Evolutionary conservation across 2,888 invertebrate genomes (phyloP).

Genomic region (Corbicula japonica): DNA sequence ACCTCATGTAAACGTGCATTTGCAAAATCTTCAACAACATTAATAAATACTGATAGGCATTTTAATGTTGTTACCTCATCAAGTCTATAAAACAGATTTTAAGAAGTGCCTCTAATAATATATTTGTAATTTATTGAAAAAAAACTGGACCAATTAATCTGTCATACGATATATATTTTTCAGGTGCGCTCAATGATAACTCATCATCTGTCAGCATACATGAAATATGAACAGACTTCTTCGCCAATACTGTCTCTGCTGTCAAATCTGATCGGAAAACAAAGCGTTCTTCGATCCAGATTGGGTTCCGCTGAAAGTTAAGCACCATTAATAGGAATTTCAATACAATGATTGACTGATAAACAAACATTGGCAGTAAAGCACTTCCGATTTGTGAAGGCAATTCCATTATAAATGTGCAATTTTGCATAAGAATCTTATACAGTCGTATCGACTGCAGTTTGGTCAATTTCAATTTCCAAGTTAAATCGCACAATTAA

Average conservation of each 20-base stretch:
- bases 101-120: too few species aligned
- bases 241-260: not conserved
- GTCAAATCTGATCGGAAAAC: constrained; percentile 8
- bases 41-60: too few species aligned
- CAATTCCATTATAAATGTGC: not conserved
- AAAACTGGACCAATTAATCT: not conserved
- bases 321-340: constrained; percentile 13
- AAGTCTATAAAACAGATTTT: too few species aligned
- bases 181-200: constrained; percentile 2
- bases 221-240: not conserved
- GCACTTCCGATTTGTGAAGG: not conserved
- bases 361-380: not conserved
- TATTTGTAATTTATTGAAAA: too few species aligned
- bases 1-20: too few species aligned
- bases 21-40: too few species aligned
- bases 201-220: not conserved
- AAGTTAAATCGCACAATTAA: not conserved
- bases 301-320: constrained; percentile 4
- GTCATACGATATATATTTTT: not conserved
- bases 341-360: constrained; percentile 19
- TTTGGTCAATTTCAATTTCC: not conserved
- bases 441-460: constrained; percentile 7
- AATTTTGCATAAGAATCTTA: not conserved
- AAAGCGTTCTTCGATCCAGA: constrained; percentile 7
- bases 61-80: too few species aligned